Base-by-base conservation (phyloP, 2,113 vertebrate species). In the Peromyscus maniculatus region DNA sequence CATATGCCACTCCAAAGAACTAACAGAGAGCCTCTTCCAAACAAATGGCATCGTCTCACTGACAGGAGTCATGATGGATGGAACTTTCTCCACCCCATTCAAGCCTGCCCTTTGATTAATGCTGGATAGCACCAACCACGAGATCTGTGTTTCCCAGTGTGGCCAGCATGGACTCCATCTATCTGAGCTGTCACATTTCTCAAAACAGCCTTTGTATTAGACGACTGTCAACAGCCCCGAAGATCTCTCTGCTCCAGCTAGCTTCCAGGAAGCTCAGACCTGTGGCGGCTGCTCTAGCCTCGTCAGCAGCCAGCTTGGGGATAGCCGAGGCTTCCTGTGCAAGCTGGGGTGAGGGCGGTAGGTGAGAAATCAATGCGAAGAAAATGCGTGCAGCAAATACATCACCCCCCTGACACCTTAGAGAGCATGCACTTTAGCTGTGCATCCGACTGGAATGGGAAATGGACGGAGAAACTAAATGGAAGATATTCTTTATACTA, bases 1-100 rank as follows among this genome's bases (percentile, higher is more conserved):
- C 55, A 11, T 1, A n/a, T 5, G 3, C 31, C 19, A 22, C 43
- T 66, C 62, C 89, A 84, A 3, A 28, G 39, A 19, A 26, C 67
- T 90, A 77, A 74, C 75, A 80, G 64, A 91, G 83, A 92, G 39
- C 66, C 31, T 87, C 89, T 90, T 43, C 80, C 67, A 2, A 91
- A 92, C 33, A 94, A 66, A 82, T 26, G 10, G 75, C 77, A 67
- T 59, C 24, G 0, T 46, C n/a, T 75, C 39, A 5, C 49, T 16
- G 36, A 83, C 80, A 33, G n/a, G 15, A 86, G 43, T 82, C 67
- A 15, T 69, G 26, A 43, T 43, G 43, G 79, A 77, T 82, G 62
- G n/a, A 33, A 59, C 21, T 8, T 59, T 82, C 79, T 67, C 16
- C 49, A 15, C 24, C 62, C 89, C 26, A 10, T 92, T 39, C 39